Evolutionary conservation across 2,797 vertebrate genomes (phyloP), one percentile per base, ranked within the genome.

Genomic region (Falco naumanni): DNA sequence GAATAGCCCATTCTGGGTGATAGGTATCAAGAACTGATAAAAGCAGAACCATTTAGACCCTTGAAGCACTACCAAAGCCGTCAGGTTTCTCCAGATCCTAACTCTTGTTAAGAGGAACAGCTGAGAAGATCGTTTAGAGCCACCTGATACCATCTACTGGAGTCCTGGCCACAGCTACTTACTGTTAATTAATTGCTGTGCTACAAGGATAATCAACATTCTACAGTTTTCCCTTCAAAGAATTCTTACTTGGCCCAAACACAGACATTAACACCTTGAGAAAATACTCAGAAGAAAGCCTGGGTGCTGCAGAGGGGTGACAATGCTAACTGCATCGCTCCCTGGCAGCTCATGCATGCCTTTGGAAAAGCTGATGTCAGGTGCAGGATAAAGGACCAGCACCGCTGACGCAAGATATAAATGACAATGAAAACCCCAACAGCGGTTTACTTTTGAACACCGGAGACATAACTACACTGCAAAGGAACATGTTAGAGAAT

Each of bases 141-240:
- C 51, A 97, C 63, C 16, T 72, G 90, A 93, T 92, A 94, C 61
- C 48, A 28, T 43, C 64, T 82, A 47, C 60, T 85, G 54, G 76
- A 65, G n/a, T 50, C 79, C 72, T 71, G 43, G 50, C 65, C 92
- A 76, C 89, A 92, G 65, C 54, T 88, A 91, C 79, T 93, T 86
- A 81, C 69, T 84, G 72, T 95, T 97, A 95, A 96, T 95, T 96
- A 96, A 95, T 65, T 2, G 0, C 60, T 65, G 39, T 48, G 41
- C 78, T 50, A 47, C 69, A 63, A 87, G 61, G 53, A 72, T 69
- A 74, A 85, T 80, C 60, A 80, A 59, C 53, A 16, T 66, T 79
- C 81, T 87, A 33, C 26, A 20, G 20, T 75, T 90, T 77, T 85
- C 43, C 47, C 28, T 82, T 78, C 61, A 33, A 51, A 81, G 29